A percentile compares a stretch with the other conserved stretches of the same genome.
These are phyloP conservation scores for Poicephalus meyeri DNA, from an alignment of 2,113 vertebrate species.

Conservation along the genomic window DNA sequence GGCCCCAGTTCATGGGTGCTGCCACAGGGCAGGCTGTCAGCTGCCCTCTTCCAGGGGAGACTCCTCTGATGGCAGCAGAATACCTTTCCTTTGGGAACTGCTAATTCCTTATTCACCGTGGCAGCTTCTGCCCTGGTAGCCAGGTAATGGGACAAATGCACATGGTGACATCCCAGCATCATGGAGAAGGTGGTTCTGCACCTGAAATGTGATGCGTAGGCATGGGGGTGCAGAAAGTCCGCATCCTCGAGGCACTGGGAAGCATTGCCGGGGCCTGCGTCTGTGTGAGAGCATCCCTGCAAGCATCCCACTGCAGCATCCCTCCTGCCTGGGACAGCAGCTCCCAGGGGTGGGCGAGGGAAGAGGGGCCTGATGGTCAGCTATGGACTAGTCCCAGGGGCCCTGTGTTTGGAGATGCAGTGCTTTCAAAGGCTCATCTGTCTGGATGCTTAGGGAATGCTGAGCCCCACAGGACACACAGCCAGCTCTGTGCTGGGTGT, in stretches of 20 bases:
- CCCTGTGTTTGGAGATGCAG: neutral
- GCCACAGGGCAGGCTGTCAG: neutral
- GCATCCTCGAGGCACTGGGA: fast-evolving
- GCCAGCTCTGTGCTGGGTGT: fast-evolving
- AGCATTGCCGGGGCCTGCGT: neutral
- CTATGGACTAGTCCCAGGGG: neutral
- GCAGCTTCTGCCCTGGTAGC: neutral
- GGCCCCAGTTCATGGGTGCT: neutral
- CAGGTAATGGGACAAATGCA: neutral
- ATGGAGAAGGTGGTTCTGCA: neutral
- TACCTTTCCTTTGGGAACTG: neutral
- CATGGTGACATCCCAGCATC: too few species aligned
- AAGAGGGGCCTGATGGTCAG: neutral
- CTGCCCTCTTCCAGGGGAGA: neutral
- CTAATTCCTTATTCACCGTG: fast-evolving
- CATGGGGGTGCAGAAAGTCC: too few species aligned
- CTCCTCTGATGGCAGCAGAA: fast-evolving
- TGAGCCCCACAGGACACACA: fast-evolving
- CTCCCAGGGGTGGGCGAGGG: neutral
- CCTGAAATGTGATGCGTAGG: fast-evolving
- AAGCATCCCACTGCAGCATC: fast-evolving
- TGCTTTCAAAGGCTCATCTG: neutral
- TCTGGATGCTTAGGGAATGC: neutral
- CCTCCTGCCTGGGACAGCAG: neutral
- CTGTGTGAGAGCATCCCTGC: neutral